Base-by-base conservation (phyloP, 2,888 invertebrate species). In the Metallyticus violacea region DNA sequence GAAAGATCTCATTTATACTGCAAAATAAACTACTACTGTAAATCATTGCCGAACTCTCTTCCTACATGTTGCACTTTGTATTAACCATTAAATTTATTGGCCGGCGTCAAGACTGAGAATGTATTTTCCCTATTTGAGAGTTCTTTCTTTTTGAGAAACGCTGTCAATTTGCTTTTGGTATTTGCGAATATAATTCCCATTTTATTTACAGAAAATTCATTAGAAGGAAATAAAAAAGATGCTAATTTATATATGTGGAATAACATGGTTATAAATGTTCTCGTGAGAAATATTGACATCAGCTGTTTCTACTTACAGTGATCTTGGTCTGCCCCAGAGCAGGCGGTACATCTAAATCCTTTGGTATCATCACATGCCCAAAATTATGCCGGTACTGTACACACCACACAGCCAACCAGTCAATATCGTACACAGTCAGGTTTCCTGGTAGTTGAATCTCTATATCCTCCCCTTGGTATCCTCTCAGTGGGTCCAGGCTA, bases 371-470 rank as follows among this genome's bases (percentile, higher is more conserved):
- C 0, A 98, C 97, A 90, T 98, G 97, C 0, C 98, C 98, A 91
- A 98, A 98, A 92, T 98, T 97, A 90, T 98, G 97, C 6, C 95
- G 92, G 92, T 96, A 97, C 90, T 96, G 95, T n/a, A 97, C 97
- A 90, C 98, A 98, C 97, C 97, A 98, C 0, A 98, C 96, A 0
- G 97, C 94, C 40, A 98, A 93, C 97, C 97, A 98, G 92, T 98
- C 97, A 89, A 98, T 96, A 91, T 97, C 97, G 92, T 97, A 96
- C 0, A 97, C 97, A 0, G 97, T 97, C 89, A 97, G 92, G 89
- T 95, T 95, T 82, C 96, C 96, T 0, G 98, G 98, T 85, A 98
- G 92, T 90, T 97, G 97, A 89, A 98, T 96, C 92, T 97, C 97
- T 88, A 98, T 97, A 91, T 98, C 97, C 91, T 97, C 97, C 5